Base-by-base conservation (phyloP, 2,797 vertebrate genomes). In the Lateolabrax maculatus region DNA sequence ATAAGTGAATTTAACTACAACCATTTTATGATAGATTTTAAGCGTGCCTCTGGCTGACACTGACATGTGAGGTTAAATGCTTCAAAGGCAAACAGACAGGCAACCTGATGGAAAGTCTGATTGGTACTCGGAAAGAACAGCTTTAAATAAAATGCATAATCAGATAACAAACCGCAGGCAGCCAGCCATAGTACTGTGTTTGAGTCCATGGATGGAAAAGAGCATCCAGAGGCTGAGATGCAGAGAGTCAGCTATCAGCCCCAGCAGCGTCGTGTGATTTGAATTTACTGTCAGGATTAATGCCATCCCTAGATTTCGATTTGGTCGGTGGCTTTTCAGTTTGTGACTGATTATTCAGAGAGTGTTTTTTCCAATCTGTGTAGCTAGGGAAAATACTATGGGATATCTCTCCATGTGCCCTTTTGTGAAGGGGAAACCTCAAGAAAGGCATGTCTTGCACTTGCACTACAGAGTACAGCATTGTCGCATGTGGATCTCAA, bases 261-360 rank as follows among this genome's bases (percentile, higher is more conserved):
- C 58, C 77, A 23, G 75, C 84, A 75, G 85, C 21, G 46, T 51
- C 16, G 62, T 49, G 23, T 79, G 84, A 87, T 90, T 86, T 86
- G 87, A 92, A 86, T 90, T 89, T 84, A 84, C 90, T 90, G 77
- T 84, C 87, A 86, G 85, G 86, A 89, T 93, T 92, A 90, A 93
- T 92, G 89, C 81, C 68, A 44, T 88, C 79, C 67, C 52, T 60
- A 81, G 71, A 84, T 92, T 90, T 87, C 11, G 37, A 88, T 91
- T 91, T 80, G 62, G 74, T 88, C 79, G 64, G 44, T 67, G 75
- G 67, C 66, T 84, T 81, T 92, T 91, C 77, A 77, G 58, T 85
- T 73, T 88, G 76, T 79, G 83, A 85, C 78, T 77, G 80, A 88
- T 80, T 78, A 82, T 83, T 83, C 78, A 21, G 48, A 71, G 23